Percentiles rank a stretch among this genome's conserved stretches.
Conservation (phyloP, 2,888 invertebrate genomes). For the Machimus rusticus region DNA sequence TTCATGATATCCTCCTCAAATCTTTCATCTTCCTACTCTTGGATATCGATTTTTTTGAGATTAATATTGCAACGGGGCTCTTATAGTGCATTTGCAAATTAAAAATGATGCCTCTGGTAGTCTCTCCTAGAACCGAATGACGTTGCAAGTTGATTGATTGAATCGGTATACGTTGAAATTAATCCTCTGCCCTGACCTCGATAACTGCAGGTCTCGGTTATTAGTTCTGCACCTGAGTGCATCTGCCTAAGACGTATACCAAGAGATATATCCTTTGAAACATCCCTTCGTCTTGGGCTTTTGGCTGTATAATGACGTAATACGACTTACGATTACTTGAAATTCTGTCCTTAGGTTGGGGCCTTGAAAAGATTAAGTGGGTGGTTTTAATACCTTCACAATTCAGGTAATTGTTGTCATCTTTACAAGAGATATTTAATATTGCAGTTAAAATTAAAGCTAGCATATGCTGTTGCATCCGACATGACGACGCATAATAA, state of each 20-base stretch:
- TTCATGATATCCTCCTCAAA: neutral
- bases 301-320: neutral
- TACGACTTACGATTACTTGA: neutral
- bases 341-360: neutral
- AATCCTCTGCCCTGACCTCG: neutral
- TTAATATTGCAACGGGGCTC: neutral
- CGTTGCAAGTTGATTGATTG: neutral
- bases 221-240: neutral
- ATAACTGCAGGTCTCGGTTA: neutral
- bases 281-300: neutral
- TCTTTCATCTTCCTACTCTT: neutral
- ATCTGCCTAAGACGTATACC: neutral
- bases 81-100: neutral
- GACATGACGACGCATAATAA: too few species aligned
- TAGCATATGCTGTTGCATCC: too few species aligned
- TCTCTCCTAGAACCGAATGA: neutral
- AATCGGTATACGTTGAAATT: neutral
- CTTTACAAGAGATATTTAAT: too few species aligned
- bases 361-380: neutral
- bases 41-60: neutral
- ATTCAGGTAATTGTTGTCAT: too few species aligned
- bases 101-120: neutral
- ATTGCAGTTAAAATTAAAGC: too few species aligned
- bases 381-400: too few species aligned
- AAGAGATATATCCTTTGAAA: neutral